Base-by-base conservation (phyloP, 1,140 invertebrate genomes). In the Trissolcus basalis region DNA sequence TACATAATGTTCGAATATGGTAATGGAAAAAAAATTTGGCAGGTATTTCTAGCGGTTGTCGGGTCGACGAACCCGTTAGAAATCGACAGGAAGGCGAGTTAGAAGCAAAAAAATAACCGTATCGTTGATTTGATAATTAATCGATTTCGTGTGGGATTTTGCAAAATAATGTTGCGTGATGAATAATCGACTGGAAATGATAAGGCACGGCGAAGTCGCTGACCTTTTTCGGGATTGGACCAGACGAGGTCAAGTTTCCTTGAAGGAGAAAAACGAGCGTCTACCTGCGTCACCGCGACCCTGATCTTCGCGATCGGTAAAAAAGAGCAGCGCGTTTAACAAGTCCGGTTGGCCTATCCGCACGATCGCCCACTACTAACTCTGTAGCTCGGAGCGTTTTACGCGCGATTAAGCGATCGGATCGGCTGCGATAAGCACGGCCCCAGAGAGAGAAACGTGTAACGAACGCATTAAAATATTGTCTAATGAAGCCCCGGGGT, bases 221-320 rank as follows among this genome's bases (percentile, higher is more conserved):
- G 78, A 80, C 71, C 74, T 60, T 77, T 72, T 78, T 80, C 68
- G 67, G 63, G 58, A 53, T 55, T 56, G 67, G 64, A 55, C 54
- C 71, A 54, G 69, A 67, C 64, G 70, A 77, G 70, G 63, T 80
- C 71, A 75, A 69, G 67, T 80, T 80, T 72, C 64, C 71, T 64
- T 49, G 63, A 60, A 71, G 65, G 67, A 74, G 68, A 80, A 80
- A 80, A 80, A 80, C 64, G 71, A 72, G 8, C 59, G 70, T 77
- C 74, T 70, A 76, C 60, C 72, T 73, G 73, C 72, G 71, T 80
- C 74, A 77, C 63, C 16, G 58, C 61, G 56, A 59, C 75, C 61
- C 64, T 69, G 56, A 74, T 77, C 70, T 77, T 61, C 56, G 59
- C 64, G 67, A 76, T 76, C 73, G 73, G 73, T 76, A 76, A 70